Conservation (phyloP, 35 echinoderm and acorn worm genomes). For the Apostichopus parvimensis region DNA sequence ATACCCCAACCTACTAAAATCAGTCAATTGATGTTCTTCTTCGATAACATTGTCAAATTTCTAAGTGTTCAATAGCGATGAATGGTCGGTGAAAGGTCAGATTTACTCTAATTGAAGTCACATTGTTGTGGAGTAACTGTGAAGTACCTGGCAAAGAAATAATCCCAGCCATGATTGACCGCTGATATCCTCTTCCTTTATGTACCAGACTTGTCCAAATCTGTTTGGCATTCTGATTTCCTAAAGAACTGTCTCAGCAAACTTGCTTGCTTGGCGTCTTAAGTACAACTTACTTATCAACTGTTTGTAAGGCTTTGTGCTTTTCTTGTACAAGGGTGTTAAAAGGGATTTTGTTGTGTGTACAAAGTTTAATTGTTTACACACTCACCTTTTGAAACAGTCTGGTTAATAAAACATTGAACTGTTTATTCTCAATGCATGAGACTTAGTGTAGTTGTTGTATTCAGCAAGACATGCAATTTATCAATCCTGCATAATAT, state of each 20-base stretch:
- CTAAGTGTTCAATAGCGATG: too few species aligned
- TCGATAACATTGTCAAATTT: too few species aligned
- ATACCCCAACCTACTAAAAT: too few species aligned
- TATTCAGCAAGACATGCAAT: too few species aligned
- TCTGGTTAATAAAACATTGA: not conserved
- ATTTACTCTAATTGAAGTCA: not conserved
- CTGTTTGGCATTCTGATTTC: conserved; percentile 38
- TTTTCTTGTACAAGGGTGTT: not conserved
- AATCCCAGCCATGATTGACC: conserved; percentile 17
- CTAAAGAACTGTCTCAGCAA: not conserved
- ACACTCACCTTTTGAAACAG: not conserved
- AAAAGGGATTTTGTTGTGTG: conserved; percentile 3
- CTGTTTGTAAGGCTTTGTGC: not conserved
- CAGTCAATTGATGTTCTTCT: too few species aligned
- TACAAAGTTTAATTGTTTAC: conserved; percentile 12
- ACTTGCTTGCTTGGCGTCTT: conserved; percentile 16
- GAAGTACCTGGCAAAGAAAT: conserved; percentile 4
- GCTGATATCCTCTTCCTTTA: not conserved
- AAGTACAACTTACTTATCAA: conserved; percentile 13
- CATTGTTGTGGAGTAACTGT: conserved; percentile 2
- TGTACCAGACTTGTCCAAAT: conserved; percentile 18
- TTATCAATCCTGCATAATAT: too few species aligned
- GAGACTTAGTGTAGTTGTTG: too few species aligned
- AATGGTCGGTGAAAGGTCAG: conserved; percentile 13
- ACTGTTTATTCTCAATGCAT: too few species aligned